These are phyloP conservation scores for Diaperis boleti DNA, from an alignment of 2,888 invertebrate species.

Conservation along the genomic window DNA sequence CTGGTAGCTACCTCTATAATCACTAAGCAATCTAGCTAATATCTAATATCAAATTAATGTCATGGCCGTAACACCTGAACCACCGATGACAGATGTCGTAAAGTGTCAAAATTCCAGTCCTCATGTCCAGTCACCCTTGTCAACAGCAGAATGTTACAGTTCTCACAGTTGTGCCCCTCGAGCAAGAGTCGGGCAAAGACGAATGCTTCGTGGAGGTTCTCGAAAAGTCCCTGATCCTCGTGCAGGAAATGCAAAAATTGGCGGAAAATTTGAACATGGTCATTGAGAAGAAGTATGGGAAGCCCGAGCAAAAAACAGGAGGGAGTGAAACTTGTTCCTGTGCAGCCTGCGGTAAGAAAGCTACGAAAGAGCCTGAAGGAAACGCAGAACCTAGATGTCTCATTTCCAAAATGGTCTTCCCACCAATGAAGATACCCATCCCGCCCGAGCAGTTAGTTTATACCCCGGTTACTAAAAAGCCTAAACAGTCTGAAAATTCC, in stretches of 20 bases:
- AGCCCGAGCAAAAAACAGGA: too few relatives aligned
- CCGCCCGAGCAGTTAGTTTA: too few relatives aligned
- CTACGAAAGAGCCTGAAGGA: too few relatives aligned
- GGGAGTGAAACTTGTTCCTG: background rate
- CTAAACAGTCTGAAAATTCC: too few relatives aligned
- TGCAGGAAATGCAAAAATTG: background rate
- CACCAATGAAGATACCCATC: background rate
- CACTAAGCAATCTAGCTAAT: too few relatives aligned
- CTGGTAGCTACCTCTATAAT: too few relatives aligned
- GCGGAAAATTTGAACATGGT: background rate
- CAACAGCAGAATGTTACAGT: background rate
- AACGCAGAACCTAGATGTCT: too few relatives aligned
- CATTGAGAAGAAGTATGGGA: background rate
- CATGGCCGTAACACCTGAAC: too few relatives aligned
- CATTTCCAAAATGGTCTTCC: background rate
- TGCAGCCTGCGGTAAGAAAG: too few relatives aligned
- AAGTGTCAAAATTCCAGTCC: background rate
- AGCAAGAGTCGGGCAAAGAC: background rate
- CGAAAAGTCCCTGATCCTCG: background rate
- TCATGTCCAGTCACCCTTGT: background rate
- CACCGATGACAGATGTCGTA: background rate
- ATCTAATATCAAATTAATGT: too few relatives aligned
- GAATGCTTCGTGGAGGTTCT: background rate
- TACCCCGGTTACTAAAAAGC: too few relatives aligned
- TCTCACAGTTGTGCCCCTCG: background rate